Evolutionary conservation across 2,888 invertebrate species (phyloP).

Genomic region (Camponotus fellah): DNA sequence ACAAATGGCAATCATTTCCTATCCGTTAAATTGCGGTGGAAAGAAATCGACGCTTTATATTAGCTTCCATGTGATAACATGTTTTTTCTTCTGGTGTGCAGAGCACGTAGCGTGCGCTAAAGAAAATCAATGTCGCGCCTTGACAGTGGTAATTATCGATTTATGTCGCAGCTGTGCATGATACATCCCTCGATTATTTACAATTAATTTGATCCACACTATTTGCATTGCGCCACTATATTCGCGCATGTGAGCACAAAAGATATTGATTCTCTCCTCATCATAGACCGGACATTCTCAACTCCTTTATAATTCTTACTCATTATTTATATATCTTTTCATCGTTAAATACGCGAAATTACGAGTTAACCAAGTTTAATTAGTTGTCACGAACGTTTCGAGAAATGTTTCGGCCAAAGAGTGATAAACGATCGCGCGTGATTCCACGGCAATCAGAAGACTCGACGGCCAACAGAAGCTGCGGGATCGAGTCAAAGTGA

Average conservation of each 20-base stretch:
- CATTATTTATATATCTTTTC: not conserved
- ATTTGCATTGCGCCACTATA: constrained; percentile 24
- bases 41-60: not conserved
- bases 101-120: not conserved
- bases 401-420: constrained; percentile 1
- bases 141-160: constrained; percentile 72
- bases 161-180: constrained; percentile 65
- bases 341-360: not conserved
- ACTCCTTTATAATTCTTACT: not conserved
- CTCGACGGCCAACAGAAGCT: constrained; percentile 66
- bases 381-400: not conserved
- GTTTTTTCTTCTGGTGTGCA: not conserved
- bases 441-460: constrained; percentile 68
- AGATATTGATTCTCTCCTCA: not conserved
- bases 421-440: constrained; percentile 41
- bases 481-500: constrained; percentile 67
- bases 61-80: not conserved
- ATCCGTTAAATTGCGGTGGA: not conserved
- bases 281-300: not conserved
- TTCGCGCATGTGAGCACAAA: constrained; percentile 5
- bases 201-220: constrained; percentile 70
- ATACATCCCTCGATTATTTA: constrained; percentile 68
- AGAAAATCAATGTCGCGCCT: constrained; percentile 54
- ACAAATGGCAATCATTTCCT: constrained; percentile 6
- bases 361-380: not conserved